Conservation (phyloP, 2,888 invertebrate species). For the Oscheius onirici region DNA sequence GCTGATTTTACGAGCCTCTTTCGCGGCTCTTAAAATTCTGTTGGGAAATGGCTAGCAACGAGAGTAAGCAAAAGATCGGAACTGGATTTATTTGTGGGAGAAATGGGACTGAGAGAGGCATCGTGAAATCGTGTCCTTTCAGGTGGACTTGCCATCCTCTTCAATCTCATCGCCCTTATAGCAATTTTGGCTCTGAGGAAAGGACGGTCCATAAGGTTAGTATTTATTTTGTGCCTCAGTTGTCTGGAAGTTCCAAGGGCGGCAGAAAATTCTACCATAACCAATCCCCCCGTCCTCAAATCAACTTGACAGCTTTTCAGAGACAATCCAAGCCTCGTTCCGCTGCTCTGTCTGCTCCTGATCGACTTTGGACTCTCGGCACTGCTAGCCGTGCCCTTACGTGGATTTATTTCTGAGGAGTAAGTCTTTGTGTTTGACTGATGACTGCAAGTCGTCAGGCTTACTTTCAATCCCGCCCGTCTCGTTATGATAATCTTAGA, state of each 20-base stretch:
- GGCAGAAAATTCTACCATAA: background rate
- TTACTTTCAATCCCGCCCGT: constrained; percentile 16
- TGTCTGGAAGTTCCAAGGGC: background rate
- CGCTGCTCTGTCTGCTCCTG: constrained; percentile 52
- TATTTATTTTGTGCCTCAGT: constrained; percentile 3
- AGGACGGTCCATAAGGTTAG: constrained; percentile 34
- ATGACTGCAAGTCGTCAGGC: constrained; percentile 8
- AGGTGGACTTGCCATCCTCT: constrained; percentile 48
- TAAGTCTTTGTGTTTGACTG: constrained; percentile 42
- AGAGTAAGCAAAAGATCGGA: background rate
- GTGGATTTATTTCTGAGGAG: constrained; percentile 42
- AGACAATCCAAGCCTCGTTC: constrained; percentile 51
- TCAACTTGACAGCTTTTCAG: constrained; percentile 34
- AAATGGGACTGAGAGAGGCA: no score
- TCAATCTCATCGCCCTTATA: constrained; percentile 51
- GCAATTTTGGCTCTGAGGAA: constrained; percentile 35
- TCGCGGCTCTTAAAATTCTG: no score
- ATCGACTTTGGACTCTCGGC: constrained; percentile 50
- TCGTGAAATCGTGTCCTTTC: no score
- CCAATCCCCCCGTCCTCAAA: constrained; percentile 9
- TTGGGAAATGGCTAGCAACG: no score
- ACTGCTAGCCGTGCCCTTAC: constrained; percentile 50
- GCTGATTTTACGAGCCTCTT: no score
- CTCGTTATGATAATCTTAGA: constrained; percentile 15
- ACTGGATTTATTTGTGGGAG: background rate